Evolutionary conservation across 1,140 invertebrate genomes (phyloP).

Genomic region (Andricus grossulariae): DNA sequence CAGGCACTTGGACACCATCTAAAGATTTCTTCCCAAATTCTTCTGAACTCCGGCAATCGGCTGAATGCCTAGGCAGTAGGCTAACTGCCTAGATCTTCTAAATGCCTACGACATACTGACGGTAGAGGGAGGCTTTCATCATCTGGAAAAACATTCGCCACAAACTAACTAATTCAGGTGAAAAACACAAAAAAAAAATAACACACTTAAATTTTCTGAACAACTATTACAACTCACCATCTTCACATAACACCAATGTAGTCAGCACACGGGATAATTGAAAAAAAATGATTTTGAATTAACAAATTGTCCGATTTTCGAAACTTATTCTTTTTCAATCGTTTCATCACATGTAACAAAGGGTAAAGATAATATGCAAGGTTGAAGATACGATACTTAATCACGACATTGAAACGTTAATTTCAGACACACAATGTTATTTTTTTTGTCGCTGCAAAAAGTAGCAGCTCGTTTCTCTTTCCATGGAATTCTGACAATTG

Average conservation of each 20-base stretch:
- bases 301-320: slow-evolving; percentile 56
- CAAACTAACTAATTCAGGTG: slow-evolving; percentile 31
- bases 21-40: too few relatives aligned
- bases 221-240: slow-evolving; percentile 69
- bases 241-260: slow-evolving; percentile 68
- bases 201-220: slow-evolving; percentile 58
- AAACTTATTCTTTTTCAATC: slow-evolving; percentile 44
- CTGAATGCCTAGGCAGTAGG: too few relatives aligned
- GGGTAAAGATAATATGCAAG: slow-evolving; percentile 36
- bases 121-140: too few relatives aligned
- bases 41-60: too few relatives aligned
- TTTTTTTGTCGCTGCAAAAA: not conserved
- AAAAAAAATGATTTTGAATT: slow-evolving; percentile 68
- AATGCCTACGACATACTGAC: too few relatives aligned
- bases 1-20: too few relatives aligned
- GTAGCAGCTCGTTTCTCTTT: not conserved
- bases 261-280: slow-evolving; percentile 70
- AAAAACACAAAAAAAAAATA: slow-evolving; percentile 50
- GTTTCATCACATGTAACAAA: slow-evolving; percentile 53
- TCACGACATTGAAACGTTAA: slow-evolving; percentile 12
- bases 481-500: not conserved
- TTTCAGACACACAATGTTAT: not conserved
- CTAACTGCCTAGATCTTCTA: too few relatives aligned
- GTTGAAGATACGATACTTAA: not conserved
- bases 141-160: slow-evolving; percentile 17